Conservation (phyloP, 2,113 vertebrate genomes). For the Prochilodus magdalenae region DNA sequence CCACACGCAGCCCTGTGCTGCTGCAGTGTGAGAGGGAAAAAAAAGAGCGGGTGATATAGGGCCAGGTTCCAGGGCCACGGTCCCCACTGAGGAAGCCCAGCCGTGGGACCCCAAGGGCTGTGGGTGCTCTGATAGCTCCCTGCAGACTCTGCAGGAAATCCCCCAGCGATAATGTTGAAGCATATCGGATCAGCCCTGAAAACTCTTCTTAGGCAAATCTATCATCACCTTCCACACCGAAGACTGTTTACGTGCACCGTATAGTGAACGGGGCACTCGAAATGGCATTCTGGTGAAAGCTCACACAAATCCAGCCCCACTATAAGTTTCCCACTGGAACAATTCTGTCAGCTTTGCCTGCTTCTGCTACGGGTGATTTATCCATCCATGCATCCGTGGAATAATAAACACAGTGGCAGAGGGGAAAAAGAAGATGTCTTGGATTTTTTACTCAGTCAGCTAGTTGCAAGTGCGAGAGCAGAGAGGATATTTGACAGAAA, state of each 20-base stretch:
- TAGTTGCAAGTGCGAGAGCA: slow-evolving; percentile 15
- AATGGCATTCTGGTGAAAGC: slow-evolving; percentile 57
- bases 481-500: slow-evolving; percentile 30
- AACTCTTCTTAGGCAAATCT: slow-evolving; percentile 21
- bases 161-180: slow-evolving; percentile 60
- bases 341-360: slow-evolving; percentile 34
- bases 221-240: slow-evolving; percentile 40
- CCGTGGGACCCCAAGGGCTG: slow-evolving; percentile 47
- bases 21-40: slow-evolving; percentile 17
- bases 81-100: slow-evolving; percentile 46
- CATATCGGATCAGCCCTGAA: neutral
- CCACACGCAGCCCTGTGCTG: slow-evolving; percentile 74
- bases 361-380: slow-evolving; percentile 35
- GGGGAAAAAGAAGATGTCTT: slow-evolving; percentile 31
- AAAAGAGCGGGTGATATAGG: neutral
- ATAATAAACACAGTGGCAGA: slow-evolving; percentile 55
- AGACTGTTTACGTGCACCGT: neutral
- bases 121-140: slow-evolving; percentile 43
- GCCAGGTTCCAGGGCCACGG: slow-evolving; percentile 25
- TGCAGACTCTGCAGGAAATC: slow-evolving; percentile 54
- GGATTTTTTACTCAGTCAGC: slow-evolving; percentile 39
- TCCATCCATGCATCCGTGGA: slow-evolving; percentile 37
- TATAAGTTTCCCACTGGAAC: slow-evolving; percentile 45
- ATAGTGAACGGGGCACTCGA: slow-evolving; percentile 12
- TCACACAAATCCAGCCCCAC: slow-evolving; percentile 39